Base-by-base conservation (phyloP, 1,140 invertebrate species). In the Lanistes nyassanus region DNA sequence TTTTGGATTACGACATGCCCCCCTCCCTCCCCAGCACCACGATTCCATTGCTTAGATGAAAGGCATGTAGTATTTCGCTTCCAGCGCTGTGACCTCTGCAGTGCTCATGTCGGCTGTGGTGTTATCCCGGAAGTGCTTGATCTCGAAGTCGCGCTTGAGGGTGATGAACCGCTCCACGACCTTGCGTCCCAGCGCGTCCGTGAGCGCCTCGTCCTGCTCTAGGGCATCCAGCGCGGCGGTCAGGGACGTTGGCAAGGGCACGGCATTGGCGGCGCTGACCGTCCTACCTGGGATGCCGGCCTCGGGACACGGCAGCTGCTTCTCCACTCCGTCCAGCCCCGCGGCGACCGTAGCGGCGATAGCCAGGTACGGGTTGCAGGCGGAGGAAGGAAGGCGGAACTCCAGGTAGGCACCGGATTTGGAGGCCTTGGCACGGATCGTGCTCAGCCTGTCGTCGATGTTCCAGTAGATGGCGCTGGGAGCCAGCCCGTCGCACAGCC, bases 251-350 rank as follows among this genome's bases (percentile, higher is more conserved):
- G 83, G 81, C 31, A 84, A 56, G 13, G 37, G 19, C 31, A 51
- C 58, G 36, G 55, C 31, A 37, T 53, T 36, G 23, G 29, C 51
- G 4, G 26, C n/a, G 19, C 23, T 26, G 31, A 26, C 19, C 69
- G 21, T 55, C 39, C 42, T 39, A 7, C n/a, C 36, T 13, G 67
- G 60, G 19, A 51, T 29, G 3, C 56, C 60, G 3, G 67, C 71
- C 13, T 31, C 26, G 7, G 79, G 79, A 37, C 66, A 72, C 6
- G 9, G 23, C 64, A 80, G 70, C 36, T 80, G 76, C 36, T 76
- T 74, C 58, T 75, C 58, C 21, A 82, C 74, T n/a, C 83, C 81
- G 62, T 83, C 81, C 67, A 84, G 58, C 19, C 80, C 81, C 2
- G 83, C 81, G 53, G 79, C 79, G 16, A 84, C 56, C 21, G 77